Percentiles rank a stretch among this genome's conserved stretches.
Evolutionary conservation across 2,888 invertebrate genomes (phyloP).

Genomic region (Opisthograptis luteolata): DNA sequence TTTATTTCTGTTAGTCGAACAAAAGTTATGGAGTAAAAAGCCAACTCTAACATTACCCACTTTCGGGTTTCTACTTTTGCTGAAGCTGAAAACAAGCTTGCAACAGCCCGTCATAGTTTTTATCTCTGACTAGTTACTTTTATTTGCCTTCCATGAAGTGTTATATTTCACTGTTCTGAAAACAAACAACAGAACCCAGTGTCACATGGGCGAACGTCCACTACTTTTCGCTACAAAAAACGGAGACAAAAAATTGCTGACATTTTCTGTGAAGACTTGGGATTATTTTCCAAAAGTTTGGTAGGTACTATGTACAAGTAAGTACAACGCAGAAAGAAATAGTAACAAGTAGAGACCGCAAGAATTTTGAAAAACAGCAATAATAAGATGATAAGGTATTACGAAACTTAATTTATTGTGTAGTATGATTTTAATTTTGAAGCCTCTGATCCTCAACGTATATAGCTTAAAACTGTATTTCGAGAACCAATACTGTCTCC

Average conservation of each 20-base stretch:
- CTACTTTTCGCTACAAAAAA: conserved; percentile 33
- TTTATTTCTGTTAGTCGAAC: conserved; percentile 7
- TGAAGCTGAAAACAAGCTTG: conserved; percentile 37
- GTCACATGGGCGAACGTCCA: conserved; percentile 32
- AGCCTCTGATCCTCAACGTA: too few species aligned
- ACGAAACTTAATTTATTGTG: too few species aligned
- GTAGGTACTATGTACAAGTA: too few species aligned
- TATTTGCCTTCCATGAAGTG: conserved; percentile 46
- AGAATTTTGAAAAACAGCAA: too few species aligned
- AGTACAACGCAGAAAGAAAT: too few species aligned
- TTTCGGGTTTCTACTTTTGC: conserved; percentile 22
- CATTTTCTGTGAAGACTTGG: conserved; percentile 2
- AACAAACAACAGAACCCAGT: conserved; percentile 40
- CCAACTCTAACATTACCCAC: conserved; percentile 35
- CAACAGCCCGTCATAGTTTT: conserved; percentile 33
- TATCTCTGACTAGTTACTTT: conserved; percentile 36
- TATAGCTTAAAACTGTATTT: too few species aligned
- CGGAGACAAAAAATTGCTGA: conserved; percentile 10
- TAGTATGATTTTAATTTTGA: too few species aligned
- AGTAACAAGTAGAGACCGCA: too few species aligned
- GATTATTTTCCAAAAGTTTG: not conserved
- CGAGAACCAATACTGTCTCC: too few species aligned
- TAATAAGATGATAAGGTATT: too few species aligned
- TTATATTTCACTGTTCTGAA: conserved; percentile 49
- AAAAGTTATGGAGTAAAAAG: conserved; percentile 25